Evolutionary conservation across 1,140 invertebrate species (phyloP), one percentile per base, ranked within the genome.

Genomic region (Calephelis virginiensis): DNA sequence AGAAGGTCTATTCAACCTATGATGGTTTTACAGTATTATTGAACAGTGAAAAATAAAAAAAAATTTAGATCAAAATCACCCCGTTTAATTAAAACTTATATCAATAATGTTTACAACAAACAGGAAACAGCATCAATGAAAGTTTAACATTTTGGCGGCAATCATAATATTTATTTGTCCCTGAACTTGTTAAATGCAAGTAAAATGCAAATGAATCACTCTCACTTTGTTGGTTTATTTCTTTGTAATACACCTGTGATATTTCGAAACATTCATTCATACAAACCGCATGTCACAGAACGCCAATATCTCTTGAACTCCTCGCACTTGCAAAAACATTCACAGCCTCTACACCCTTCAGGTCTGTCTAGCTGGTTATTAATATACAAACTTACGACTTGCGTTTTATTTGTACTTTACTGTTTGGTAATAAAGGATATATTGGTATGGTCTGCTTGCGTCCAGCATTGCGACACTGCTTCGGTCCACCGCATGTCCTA

Each of bases 401-500:
- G 66, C 71, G 8, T 61, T 14, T 10, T 61, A 6, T 61, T 37
- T 63, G 66, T 61, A 73, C 69, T 56, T 72, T 74, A 67, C 28
- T 10, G 8, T 72, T 13, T 69, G 66, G 67, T 64, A 70, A 71
- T 74, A 77, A 66, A 71, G 72, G 66, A 68, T 71, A 70, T 70
- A 77, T 76, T 83, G 71, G 73, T 63, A 60, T 69, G 70, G 62
- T 60, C 37, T n/a, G 61, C 11, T 59, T 8, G 61, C 68, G 70
- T 73, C 72, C 71, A 73, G 70, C 45, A 70, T 84, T 79, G 75
- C 77, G 70, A 69, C 75, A 84, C 67, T 64, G 73, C 65, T 63
- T 68, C 74, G 78, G 76, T 81, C 69, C 72, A 79, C 75, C 77
- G 73, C 61, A 13, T 81, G 80, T 79, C 80, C 80, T 76, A 82